A percentile compares a stretch with the other conserved stretches of the same genome.
phyloP scores from a whole-genome alignment of 1,140 invertebrate species.

The Drosophila repleta region DNA sequence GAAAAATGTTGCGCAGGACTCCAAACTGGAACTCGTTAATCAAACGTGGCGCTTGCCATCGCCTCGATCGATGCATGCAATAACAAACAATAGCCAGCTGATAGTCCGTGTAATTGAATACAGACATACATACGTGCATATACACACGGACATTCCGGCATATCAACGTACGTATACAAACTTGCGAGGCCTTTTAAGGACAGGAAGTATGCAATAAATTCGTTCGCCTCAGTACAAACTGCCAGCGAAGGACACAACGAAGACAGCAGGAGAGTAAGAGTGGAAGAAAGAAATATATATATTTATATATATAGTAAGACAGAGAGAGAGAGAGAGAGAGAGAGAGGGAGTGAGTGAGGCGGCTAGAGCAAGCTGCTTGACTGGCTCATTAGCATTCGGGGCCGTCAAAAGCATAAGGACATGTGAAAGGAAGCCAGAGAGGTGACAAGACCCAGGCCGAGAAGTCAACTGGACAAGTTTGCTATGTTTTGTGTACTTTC shows the following conservation, averaged over 20 bases:
- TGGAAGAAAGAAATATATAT: no score
- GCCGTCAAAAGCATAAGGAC: constrained; percentile 62
- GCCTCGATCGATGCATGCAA: constrained; percentile 66
- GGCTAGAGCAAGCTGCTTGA: constrained; percentile 24
- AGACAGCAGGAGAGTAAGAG: background rate
- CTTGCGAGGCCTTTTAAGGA: constrained; percentile 36
- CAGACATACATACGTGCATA: constrained; percentile 18
- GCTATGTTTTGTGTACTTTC: constrained; percentile 32
- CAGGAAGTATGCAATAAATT: constrained; percentile 77
- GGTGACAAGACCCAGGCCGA: constrained; percentile 26
- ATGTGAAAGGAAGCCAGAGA: constrained; percentile 56
- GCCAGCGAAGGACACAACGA: constrained; percentile 37
- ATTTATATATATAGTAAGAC: no score
- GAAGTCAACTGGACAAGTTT: constrained; percentile 42
- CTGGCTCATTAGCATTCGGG: constrained; percentile 76
- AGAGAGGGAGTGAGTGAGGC: no score
- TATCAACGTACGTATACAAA: constrained; percentile 16
- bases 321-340: background rate
- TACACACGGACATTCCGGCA: constrained; percentile 14
- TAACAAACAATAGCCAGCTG: constrained; percentile 57
- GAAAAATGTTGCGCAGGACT: constrained; percentile 61
- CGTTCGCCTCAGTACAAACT: constrained; percentile 34
- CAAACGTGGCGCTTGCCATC: constrained; percentile 49
- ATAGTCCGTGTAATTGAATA: constrained; percentile 76
- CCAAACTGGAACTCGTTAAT: constrained; percentile 55